Percentiles rank a stretch among this genome's conserved stretches.
These are phyloP conservation scores for Automeris io DNA, from an alignment of 2,888 invertebrate genomes.

Conservation along the genomic window DNA sequence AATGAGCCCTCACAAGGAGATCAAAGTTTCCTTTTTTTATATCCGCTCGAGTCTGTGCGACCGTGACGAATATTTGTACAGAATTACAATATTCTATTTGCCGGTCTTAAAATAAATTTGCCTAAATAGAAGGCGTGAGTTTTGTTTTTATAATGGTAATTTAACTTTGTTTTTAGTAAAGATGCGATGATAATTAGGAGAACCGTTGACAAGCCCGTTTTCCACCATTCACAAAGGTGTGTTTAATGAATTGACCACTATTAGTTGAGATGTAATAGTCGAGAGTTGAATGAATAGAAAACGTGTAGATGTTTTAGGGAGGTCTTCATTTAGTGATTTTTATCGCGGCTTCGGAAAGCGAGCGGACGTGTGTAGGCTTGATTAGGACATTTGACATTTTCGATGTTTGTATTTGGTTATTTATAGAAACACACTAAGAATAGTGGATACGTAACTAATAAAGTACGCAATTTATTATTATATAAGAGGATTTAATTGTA, in stretches of 20 bases:
- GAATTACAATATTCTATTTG: conserved; percentile 8
- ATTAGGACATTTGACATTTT: conserved; percentile 4
- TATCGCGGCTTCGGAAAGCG: conserved; percentile 7
- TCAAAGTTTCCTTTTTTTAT: conserved; percentile 50
- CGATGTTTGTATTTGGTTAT: conserved; percentile 1
- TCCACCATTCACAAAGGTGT: conserved; percentile 15
- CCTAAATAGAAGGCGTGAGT: background rate
- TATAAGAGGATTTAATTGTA: background rate
- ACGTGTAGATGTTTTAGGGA: conserved; percentile 7
- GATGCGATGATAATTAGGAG: conserved; percentile 44
- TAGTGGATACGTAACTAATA: background rate
- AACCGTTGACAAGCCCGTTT: conserved; percentile 38
- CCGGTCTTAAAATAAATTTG: background rate
- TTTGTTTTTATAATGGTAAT: conserved; percentile 6
- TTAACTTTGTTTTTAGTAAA: conserved; percentile 14
- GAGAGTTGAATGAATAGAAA: conserved; percentile 31
- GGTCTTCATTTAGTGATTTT: conserved; percentile 10
- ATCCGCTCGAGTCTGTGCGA: conserved; percentile 43
- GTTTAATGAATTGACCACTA: conserved; percentile 29
- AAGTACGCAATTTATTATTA: background rate
- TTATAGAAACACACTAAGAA: background rate
- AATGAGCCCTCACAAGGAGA: conserved; percentile 74
- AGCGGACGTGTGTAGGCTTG: conserved; percentile 4
- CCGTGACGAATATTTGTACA: conserved; percentile 56
- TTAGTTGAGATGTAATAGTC: conserved; percentile 21